Percentiles rank a stretch among this genome's conserved stretches.
phyloP scores from a whole-genome alignment of 2,113 vertebrate species.

The Taxidea taxus region DNA sequence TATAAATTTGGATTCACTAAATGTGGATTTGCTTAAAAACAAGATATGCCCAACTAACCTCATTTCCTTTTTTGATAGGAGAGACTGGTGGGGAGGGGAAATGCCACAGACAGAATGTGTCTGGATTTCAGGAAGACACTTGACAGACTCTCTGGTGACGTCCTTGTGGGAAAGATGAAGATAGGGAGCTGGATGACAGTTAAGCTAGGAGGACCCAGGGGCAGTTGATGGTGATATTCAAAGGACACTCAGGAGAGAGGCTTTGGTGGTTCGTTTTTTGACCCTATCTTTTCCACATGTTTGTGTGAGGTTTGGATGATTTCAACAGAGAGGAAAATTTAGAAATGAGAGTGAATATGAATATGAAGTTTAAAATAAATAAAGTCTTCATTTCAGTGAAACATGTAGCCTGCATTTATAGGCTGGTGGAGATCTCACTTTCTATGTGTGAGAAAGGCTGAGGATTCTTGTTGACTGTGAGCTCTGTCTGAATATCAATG shows the following conservation, averaged over 20 bases:
- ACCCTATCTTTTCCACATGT: not conserved
- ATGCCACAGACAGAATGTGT: slow-evolving; percentile 46
- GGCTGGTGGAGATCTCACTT: not conserved
- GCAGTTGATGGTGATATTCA: not conserved
- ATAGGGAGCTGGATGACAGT: not conserved
- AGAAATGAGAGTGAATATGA: not conserved
- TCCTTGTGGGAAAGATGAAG: slow-evolving; percentile 49
- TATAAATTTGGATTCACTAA: slow-evolving; percentile 43
- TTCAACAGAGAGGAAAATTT: not conserved
- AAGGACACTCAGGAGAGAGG: not conserved
- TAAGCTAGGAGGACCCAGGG: not conserved
- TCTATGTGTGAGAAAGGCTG: not conserved
- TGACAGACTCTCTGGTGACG: slow-evolving; percentile 38
- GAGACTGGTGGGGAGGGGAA: slow-evolving; percentile 58
- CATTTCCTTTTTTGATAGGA: slow-evolving; percentile 70
- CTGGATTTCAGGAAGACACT: slow-evolving; percentile 60
- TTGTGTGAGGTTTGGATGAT: not conserved
- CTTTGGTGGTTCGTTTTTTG: not conserved
- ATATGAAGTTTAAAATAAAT: not conserved
- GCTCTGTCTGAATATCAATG: not conserved
- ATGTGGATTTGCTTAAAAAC: slow-evolving; percentile 62
- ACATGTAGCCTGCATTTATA: not conserved
- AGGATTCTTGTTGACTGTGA: not conserved
- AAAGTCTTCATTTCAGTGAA: not conserved
- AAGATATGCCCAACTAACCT: slow-evolving; percentile 63